A percentile compares a stretch with the other conserved stretches of the same genome.
Conservation (phyloP, 2,113 vertebrate genomes). For the Sula dactylatra region DNA sequence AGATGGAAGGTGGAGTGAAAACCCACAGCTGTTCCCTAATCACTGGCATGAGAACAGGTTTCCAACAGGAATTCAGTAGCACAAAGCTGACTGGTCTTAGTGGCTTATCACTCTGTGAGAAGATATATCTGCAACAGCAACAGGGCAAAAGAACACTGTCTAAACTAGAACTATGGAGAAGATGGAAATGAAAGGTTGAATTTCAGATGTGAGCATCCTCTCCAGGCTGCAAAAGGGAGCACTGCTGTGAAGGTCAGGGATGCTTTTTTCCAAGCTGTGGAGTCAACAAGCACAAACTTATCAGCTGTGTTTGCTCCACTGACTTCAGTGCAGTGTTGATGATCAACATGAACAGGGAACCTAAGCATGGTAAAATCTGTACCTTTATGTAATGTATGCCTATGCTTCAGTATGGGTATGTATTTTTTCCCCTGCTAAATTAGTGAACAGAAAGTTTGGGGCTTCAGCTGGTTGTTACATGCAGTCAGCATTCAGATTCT, state of each 20-base stretch:
- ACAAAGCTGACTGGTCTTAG: neutral
- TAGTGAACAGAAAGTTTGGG: neutral
- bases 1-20: neutral
- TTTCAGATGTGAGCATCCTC: neutral
- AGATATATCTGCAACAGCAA: fast-evolving
- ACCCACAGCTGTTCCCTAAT: neutral
- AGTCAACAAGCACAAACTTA: neutral
- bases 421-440: neutral
- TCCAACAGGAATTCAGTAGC: neutral
- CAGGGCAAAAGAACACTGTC: neutral
- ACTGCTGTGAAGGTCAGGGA: neutral
- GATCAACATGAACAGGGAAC: neutral
- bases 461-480: neutral
- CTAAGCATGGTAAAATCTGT: neutral
- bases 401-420: neutral
- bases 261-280: neutral
- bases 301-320: neutral
- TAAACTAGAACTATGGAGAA: neutral
- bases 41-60: neutral
- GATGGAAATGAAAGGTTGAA: neutral
- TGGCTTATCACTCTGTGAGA: neutral
- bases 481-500: neutral
- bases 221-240: neutral
- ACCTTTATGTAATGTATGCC: neutral
- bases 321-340: neutral